Evolutionary conservation across 2,113 vertebrate genomes (phyloP).

Genomic region (Sylvia atricapilla): DNA sequence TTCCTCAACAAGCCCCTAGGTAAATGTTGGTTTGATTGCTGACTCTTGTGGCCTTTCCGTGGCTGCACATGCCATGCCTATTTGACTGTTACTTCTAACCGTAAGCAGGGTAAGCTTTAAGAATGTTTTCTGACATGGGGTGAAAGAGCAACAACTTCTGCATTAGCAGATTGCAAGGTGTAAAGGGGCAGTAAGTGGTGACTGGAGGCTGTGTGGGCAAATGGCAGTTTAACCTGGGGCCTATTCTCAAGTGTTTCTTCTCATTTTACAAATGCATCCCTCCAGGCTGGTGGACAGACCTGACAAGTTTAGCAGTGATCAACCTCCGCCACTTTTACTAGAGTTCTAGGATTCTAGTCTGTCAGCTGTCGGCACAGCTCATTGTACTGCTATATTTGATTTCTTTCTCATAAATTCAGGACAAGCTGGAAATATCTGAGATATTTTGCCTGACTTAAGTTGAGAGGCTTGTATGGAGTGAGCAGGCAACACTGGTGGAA

Average conservation of each 20-base stretch:
- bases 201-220: neutral
- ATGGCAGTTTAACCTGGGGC: neutral
- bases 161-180: neutral
- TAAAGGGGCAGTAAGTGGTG: neutral
- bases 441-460: neutral
- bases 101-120: neutral
- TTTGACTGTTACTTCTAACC: neutral
- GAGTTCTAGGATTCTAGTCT: neutral
- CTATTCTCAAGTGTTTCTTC: neutral
- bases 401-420: neutral
- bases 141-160: neutral
- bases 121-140: neutral
- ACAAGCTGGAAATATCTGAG: neutral
- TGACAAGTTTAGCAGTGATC: neutral
- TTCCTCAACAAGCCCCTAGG: neutral
- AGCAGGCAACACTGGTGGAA: neutral
- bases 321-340: neutral
- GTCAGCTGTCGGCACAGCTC: neutral
- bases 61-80: slow-evolving; percentile 3
- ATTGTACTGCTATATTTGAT: neutral
- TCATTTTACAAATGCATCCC: neutral
- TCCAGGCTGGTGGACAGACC: neutral
- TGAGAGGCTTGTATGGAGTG: neutral
- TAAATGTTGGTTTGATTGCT: neutral
- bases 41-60: slow-evolving; percentile 27